Percentiles rank a stretch among this genome's conserved stretches.
These are phyloP conservation scores for Phrynosoma blainvillii DNA, from an alignment of 2,113 vertebrate genomes.

Conservation along the genomic window DNA sequence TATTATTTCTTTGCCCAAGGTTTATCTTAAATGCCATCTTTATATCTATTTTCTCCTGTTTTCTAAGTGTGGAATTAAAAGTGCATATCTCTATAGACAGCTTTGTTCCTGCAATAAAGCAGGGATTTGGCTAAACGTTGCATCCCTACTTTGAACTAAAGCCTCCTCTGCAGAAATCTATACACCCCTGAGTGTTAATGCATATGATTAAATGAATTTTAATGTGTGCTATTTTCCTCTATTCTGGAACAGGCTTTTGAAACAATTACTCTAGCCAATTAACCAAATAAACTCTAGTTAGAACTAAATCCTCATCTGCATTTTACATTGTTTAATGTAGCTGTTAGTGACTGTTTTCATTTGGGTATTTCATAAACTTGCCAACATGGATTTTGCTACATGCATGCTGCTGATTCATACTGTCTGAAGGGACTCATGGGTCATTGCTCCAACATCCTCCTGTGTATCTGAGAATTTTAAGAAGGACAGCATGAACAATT, in stretches of 20 bases:
- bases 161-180: neutral
- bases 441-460: neutral
- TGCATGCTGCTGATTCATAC: neutral
- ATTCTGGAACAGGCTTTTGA: conserved; percentile 1
- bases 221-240: neutral
- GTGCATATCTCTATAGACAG: conserved; percentile 45
- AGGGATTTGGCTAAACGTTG: neutral
- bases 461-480: neutral
- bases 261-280: conserved; percentile 10
- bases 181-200: neutral
- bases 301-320: neutral
- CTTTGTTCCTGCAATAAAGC: conserved; percentile 32
- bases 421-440: neutral
- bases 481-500: neutral
- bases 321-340: neutral
- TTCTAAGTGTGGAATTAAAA: conserved; percentile 61
- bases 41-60: conserved; percentile 53
- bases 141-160: neutral
- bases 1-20: conserved; percentile 57
- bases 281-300: neutral
- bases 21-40: conserved; percentile 54
- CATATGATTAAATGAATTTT: neutral
- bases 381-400: neutral
- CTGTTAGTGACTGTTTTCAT: neutral
- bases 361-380: neutral